A percentile compares a stretch with the other conserved stretches of the same genome.
phyloP scores from a whole-genome alignment of 2,888 invertebrate species.

The Yponomeuta cagnagella region DNA sequence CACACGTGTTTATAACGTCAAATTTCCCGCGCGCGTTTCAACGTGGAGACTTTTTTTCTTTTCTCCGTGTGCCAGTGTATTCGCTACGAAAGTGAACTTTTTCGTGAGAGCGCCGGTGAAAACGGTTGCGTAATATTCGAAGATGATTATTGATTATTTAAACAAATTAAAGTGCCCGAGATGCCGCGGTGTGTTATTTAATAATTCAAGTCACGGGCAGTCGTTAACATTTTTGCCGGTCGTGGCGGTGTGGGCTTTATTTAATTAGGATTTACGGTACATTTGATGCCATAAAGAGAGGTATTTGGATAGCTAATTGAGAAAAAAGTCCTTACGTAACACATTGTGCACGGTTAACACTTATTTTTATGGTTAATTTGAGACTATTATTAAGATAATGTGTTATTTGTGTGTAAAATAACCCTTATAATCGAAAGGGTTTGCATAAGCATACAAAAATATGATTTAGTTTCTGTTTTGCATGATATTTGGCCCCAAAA shows the following conservation, averaged over 20 bases:
- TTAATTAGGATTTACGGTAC: background rate
- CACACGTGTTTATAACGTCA: conserved; percentile 38
- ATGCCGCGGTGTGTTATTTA: conserved; percentile 23
- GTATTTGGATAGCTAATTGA: background rate
- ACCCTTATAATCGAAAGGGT: too few species aligned
- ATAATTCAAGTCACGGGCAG: conserved; percentile 22
- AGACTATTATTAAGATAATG: too few species aligned
- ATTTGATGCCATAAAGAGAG: conserved; percentile 1
- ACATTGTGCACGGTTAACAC: too few species aligned
- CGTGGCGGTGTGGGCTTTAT: conserved; percentile 26
- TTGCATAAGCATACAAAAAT: too few species aligned
- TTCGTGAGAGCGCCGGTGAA: conserved; percentile 67
- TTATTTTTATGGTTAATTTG: too few species aligned
- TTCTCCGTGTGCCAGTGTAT: conserved; percentile 34
- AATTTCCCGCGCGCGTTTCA: conserved; percentile 42
- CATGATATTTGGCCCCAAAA: too few species aligned
- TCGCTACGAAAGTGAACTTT: conserved; percentile 64
- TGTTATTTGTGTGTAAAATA: too few species aligned
- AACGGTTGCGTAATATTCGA: conserved; percentile 55
- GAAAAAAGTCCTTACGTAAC: background rate
- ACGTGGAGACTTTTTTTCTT: conserved; percentile 27
- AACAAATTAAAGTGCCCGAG: conserved; percentile 27
- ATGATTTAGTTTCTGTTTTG: too few species aligned
- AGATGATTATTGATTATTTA: conserved; percentile 42
- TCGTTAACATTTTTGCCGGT: conserved; percentile 16